Evolutionary conservation across 2,797 vertebrate species (phyloP).

Genomic region (Rhynchotus rufescens): DNA sequence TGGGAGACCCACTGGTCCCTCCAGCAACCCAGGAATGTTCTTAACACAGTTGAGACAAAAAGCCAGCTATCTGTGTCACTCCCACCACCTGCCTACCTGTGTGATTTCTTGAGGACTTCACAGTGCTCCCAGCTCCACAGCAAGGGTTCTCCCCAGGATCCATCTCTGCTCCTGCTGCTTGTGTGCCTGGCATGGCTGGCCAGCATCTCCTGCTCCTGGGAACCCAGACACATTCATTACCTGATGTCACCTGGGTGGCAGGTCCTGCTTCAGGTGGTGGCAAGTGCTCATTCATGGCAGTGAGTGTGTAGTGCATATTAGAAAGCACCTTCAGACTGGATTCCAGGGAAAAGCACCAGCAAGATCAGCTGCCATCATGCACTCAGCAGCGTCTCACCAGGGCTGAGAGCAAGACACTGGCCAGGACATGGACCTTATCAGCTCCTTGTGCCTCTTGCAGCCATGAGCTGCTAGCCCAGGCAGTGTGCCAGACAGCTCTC

Average conservation of each 20-base stretch:
- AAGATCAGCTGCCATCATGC: not conserved
- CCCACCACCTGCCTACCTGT: not conserved
- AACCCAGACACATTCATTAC: not conserved
- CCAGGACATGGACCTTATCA: not conserved
- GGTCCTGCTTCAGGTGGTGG: not conserved
- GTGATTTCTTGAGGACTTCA: not conserved
- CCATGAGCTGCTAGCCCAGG: not conserved
- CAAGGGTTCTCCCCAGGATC: not conserved
- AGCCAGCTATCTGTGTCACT: not conserved
- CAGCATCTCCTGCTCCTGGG: not conserved
- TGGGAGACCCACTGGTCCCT: accelerated
- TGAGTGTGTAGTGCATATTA: not conserved
- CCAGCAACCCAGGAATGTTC: not conserved
- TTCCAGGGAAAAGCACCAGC: not conserved
- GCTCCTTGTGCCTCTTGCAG: not conserved
- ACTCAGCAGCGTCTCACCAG: not conserved
- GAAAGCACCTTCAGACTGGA: not conserved
- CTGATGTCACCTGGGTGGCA: not conserved
- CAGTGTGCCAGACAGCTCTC: not conserved
- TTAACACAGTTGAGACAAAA: not conserved
- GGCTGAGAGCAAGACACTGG: not conserved
- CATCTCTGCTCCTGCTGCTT: not conserved
- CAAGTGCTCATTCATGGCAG: not conserved
- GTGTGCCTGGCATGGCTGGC: accelerated
- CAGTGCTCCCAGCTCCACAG: not conserved